Evolutionary conservation across 2,113 vertebrate genomes (phyloP).

Genomic region (Promerops cafer): DNA sequence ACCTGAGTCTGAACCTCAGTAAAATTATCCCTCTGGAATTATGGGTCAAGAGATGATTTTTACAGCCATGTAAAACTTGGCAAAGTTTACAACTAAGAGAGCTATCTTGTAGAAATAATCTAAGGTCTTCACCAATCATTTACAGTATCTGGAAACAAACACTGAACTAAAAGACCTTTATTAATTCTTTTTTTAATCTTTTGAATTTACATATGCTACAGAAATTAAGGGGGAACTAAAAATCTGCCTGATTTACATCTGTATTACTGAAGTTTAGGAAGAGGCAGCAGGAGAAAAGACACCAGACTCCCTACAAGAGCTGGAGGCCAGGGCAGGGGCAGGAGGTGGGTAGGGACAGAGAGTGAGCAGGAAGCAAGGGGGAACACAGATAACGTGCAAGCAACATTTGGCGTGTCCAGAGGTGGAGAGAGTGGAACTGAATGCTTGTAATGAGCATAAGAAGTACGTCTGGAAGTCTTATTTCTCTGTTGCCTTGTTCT

Average conservation of each 20-base stretch:
- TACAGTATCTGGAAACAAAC: not conserved
- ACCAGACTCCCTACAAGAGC: rapidly evolving
- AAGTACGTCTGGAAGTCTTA: not conserved
- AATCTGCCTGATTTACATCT: not conserved
- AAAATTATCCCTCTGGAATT: not conserved
- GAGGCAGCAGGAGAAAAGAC: not conserved
- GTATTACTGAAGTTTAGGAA: not conserved
- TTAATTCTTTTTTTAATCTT: not conserved
- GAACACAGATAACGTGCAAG: not conserved
- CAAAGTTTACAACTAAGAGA: not conserved
- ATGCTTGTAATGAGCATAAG: not conserved
- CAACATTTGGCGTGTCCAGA: not conserved
- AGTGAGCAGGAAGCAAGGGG: not conserved
- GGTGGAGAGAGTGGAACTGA: not conserved
- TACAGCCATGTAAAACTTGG: not conserved
- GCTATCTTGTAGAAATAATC: not conserved
- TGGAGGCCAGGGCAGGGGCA: not conserved
- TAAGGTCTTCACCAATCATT: not conserved
- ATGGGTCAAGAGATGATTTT: not conserved
- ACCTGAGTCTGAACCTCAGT: not conserved
- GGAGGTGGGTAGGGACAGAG: not conserved
- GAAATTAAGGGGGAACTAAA: not conserved
- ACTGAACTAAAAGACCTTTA: not conserved
- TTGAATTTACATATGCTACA: not conserved
- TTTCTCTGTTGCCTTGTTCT: not conserved